Conservation (phyloP, 2,797 vertebrate genomes). For the Arrhamphus sclerolepis region DNA sequence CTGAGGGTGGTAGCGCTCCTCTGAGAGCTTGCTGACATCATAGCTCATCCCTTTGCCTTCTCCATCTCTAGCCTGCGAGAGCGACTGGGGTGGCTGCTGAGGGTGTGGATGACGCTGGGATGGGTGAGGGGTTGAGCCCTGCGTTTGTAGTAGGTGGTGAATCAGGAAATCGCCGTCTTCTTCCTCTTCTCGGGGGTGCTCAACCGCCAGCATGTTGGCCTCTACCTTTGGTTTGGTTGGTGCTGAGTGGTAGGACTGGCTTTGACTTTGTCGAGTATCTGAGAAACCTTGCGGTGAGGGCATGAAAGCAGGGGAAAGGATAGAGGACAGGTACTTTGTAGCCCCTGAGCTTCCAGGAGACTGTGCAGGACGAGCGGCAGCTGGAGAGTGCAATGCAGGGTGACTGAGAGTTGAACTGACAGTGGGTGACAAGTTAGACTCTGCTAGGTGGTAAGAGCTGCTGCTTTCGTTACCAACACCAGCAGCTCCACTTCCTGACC, state of each 20-base stretch:
- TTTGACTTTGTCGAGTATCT: constrained; percentile 67
- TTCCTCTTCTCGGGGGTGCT: constrained; percentile 71
- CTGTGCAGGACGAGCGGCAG: constrained; percentile 76
- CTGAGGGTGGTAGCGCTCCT: constrained; percentile 89
- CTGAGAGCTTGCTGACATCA: constrained; percentile 84
- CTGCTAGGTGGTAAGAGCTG: constrained; percentile 76
- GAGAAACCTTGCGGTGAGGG: constrained; percentile 82
- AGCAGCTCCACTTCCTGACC: constrained; percentile 56
- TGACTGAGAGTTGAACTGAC: constrained; percentile 80
- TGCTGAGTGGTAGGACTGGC: constrained; percentile 80
- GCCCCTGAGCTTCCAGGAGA: constrained; percentile 75
- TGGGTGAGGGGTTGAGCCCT: constrained; percentile 79
- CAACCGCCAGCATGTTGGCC: constrained; percentile 77
- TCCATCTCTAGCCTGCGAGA: constrained; percentile 64
- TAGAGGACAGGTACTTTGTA: constrained; percentile 86
- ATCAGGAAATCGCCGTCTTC: constrained; percentile 88
- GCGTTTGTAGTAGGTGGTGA: constrained; percentile 88
- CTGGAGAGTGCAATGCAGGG: constrained; percentile 86
- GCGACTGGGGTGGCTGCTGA: constrained; percentile 72
- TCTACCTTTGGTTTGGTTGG: constrained; percentile 78
- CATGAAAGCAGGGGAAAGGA: constrained; percentile 87
- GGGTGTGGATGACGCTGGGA: constrained; percentile 71
- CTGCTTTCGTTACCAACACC: constrained; percentile 61
- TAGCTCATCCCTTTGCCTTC: constrained; percentile 76
- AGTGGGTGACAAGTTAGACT: constrained; percentile 87